Conservation (phyloP, 2,113 vertebrate species). For the Motacilla alba region DNA sequence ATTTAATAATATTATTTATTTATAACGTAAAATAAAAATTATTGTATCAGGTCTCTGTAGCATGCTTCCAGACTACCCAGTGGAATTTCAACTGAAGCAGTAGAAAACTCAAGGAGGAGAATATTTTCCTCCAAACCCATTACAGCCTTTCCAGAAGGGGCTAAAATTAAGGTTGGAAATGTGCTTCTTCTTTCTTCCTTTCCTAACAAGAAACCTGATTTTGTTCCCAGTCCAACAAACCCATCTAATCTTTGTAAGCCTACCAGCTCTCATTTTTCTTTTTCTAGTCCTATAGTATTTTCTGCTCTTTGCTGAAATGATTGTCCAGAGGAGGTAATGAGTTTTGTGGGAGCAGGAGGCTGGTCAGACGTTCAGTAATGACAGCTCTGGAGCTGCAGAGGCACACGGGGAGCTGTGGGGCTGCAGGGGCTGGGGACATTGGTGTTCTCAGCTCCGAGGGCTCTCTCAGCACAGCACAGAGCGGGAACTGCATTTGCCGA, state of each 20-base stretch:
- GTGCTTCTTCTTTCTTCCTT: not conserved
- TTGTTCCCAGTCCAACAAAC: not conserved
- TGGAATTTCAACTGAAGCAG: not conserved
- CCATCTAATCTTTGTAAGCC: not conserved
- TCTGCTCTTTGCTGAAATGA: not conserved
- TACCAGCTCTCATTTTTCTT: constrained; percentile 4
- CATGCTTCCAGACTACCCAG: not conserved
- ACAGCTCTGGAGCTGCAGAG: not conserved
- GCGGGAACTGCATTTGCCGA: not conserved
- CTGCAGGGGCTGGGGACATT: not conserved
- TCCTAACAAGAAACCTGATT: not conserved
- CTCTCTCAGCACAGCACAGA: not conserved
- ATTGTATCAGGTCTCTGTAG: not conserved
- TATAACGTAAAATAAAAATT: constrained; percentile 2
- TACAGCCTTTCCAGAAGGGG: not conserved
- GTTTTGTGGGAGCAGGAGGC: not conserved
- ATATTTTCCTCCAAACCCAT: not conserved
- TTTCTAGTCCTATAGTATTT: not conserved
- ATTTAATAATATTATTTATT: constrained; percentile 15
- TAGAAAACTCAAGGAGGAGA: not conserved
- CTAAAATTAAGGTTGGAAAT: not conserved
- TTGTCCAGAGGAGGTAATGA: not conserved
- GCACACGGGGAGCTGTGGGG: not conserved
- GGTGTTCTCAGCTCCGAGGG: not conserved
- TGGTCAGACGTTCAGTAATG: not conserved